phyloP scores from a whole-genome alignment of 2,797 vertebrate species.

The Choloepus didactylus region DNA sequence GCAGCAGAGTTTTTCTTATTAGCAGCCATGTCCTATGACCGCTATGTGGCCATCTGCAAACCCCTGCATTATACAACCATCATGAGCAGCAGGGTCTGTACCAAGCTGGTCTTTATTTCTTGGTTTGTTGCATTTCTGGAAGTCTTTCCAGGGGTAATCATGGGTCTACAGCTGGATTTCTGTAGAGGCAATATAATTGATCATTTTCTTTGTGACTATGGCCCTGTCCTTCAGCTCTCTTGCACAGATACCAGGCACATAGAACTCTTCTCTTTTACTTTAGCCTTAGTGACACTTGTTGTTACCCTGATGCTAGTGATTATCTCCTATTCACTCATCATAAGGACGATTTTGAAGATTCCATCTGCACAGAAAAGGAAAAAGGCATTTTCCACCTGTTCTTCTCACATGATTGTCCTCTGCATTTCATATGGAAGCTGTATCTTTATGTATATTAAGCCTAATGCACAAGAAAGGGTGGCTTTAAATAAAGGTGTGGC shows the following conservation, averaged over 20 bases:
- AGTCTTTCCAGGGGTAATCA: neutral
- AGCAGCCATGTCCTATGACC: neutral
- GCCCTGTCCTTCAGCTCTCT: neutral
- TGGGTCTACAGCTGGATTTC: neutral
- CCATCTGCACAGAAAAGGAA: too few species aligned
- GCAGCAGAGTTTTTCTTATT: neutral
- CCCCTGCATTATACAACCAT: neutral
- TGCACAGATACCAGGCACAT: neutral
- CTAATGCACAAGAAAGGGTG: too few species aligned
- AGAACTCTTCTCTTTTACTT: neutral
- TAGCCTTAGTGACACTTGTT: neutral
- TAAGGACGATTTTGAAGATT: too few species aligned
- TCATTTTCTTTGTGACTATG: slow-evolving; percentile 20
- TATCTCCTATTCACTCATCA: neutral
- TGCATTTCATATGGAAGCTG: too few species aligned
- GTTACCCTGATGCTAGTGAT: neutral
- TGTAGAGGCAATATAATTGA: neutral
- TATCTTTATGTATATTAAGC: too few species aligned
- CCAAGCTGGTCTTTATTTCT: neutral
- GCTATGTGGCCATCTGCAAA: neutral
- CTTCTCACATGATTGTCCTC: too few species aligned
- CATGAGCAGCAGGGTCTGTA: neutral
- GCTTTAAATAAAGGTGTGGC: too few species aligned
- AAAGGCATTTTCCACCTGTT: too few species aligned
- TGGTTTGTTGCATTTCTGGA: neutral